Conservation (phyloP, 2,888 invertebrate genomes). For the Tenthredo notha region DNA sequence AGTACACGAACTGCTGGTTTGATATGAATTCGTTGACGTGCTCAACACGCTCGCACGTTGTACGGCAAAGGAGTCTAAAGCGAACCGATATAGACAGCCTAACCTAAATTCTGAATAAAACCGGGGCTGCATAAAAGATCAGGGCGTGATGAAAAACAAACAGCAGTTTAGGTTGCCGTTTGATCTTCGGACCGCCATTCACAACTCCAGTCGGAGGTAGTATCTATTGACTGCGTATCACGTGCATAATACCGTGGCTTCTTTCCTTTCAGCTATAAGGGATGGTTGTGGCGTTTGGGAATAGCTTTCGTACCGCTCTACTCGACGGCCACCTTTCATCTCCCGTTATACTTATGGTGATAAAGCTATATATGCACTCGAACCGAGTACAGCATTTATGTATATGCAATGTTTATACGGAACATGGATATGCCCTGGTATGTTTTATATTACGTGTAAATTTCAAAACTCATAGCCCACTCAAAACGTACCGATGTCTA, state of each 20-base stretch:
- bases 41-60: not conserved
- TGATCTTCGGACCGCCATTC: slow-evolving; percentile 77
- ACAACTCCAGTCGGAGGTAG: slow-evolving; percentile 73
- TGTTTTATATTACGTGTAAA: not conserved
- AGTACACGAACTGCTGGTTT: slow-evolving; percentile 2
- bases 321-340: slow-evolving; percentile 71
- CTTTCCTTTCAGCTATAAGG: slow-evolving; percentile 44
- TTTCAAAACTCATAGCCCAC: not conserved
- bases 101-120: slow-evolving; percentile 78
- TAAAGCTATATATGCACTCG: slow-evolving; percentile 39
- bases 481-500: not conserved
- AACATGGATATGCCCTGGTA: not conserved
- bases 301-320: slow-evolving; percentile 71
- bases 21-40: slow-evolving; percentile 44
- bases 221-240: slow-evolving; percentile 74
- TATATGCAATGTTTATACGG: not conserved
- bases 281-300: slow-evolving; percentile 70
- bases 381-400: slow-evolving; percentile 13
- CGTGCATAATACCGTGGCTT: slow-evolving; percentile 49
- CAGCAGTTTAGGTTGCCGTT: slow-evolving; percentile 78
- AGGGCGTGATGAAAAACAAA: slow-evolving; percentile 78
- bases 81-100: slow-evolving; percentile 62
- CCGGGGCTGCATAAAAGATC: slow-evolving; percentile 77
- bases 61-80: slow-evolving; percentile 50
- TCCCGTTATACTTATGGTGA: slow-evolving; percentile 59